Conservation (phyloP, 1,140 invertebrate species). For the Drosophila tsacasi region DNA sequence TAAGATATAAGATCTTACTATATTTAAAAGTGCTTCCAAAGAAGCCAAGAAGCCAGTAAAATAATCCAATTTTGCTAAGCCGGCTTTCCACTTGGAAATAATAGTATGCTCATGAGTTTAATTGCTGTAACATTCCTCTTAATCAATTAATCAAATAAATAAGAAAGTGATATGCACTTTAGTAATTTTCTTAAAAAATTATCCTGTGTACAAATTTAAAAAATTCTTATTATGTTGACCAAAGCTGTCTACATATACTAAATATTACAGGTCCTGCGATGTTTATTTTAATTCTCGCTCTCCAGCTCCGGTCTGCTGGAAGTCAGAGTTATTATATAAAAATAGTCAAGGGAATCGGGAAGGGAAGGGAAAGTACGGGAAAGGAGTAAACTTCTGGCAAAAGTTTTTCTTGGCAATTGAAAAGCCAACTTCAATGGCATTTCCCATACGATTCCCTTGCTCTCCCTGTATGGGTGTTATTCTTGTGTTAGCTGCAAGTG, state of each 20-base stretch:
- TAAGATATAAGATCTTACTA: neutral
- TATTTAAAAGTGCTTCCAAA: neutral
- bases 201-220: neutral
- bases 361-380: conserved; percentile 1
- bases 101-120: neutral
- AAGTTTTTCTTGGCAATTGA: conserved; percentile 79
- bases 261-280: conserved; percentile 58
- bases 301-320: conserved; percentile 20
- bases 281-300: conserved; percentile 78
- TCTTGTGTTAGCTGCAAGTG: conserved; percentile 62
- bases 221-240: conserved; percentile 3
- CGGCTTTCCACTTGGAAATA: neutral
- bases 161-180: neutral
- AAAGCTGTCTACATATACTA: neutral
- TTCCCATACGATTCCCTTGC: conserved; percentile 36
- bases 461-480: conserved; percentile 37
- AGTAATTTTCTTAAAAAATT: neutral
- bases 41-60: no score
- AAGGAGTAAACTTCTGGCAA: conserved; percentile 65
- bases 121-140: no score
- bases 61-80: neutral
- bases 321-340: conserved; percentile 56
- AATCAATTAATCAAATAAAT: neutral
- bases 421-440: conserved; percentile 56
- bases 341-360: conserved; percentile 49